These are phyloP conservation scores for Eilema griseolum DNA, from an alignment of 2,888 invertebrate genomes.

Conservation along the genomic window DNA sequence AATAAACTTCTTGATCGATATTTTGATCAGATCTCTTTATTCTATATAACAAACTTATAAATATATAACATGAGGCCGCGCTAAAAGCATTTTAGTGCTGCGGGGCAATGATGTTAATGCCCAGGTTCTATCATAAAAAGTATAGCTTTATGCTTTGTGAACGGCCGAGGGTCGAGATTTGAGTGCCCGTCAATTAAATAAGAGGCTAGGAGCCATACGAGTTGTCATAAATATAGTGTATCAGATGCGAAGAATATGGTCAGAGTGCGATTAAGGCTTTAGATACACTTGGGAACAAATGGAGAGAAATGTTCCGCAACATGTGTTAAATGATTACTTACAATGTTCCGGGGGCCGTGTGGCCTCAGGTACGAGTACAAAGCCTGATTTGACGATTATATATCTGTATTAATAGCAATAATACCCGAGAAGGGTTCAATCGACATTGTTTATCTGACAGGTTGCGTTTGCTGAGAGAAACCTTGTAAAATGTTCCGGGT, in stretches of 20 bases:
- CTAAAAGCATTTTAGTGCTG: slow-evolving; percentile 1
- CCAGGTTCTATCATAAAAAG: neutral
- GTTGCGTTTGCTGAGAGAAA: no score
- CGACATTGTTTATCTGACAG: no score
- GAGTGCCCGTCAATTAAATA: slow-evolving; percentile 9
- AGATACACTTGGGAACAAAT: neutral
- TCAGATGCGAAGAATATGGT: slow-evolving; percentile 2
- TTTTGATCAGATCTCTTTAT: neutral
- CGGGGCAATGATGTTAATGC: neutral
- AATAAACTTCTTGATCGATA: slow-evolving; percentile 13
- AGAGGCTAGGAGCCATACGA: slow-evolving; percentile 1
- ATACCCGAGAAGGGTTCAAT: no score
- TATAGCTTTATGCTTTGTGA: neutral
- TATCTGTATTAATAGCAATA: no score
- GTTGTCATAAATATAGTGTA: slow-evolving; percentile 1
- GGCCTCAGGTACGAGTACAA: no score
- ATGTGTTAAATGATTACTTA: neutral
- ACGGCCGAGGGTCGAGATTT: neutral
- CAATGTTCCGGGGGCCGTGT: neutral
- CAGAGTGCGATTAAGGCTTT: neutral
- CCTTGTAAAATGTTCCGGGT: no score
- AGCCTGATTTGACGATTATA: no score
- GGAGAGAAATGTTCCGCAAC: neutral
- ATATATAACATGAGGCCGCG: neutral
- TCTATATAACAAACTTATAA: neutral